Conservation (phyloP, 2,797 vertebrate genomes). For the Centroberyx gerrardi region DNA sequence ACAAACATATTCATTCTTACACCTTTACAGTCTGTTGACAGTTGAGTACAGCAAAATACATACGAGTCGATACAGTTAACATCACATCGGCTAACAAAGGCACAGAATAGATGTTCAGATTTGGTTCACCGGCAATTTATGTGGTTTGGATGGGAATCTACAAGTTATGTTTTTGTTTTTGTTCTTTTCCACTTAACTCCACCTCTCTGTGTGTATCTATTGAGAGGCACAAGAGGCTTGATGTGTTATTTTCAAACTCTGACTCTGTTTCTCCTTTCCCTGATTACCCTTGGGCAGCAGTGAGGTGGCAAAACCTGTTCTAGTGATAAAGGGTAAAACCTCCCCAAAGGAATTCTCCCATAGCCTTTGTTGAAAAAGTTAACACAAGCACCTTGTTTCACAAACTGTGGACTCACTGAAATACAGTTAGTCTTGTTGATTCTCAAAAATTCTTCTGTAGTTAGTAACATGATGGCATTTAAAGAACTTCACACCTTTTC, state of each 20-base stretch:
- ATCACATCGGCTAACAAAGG: no score
- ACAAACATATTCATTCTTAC: no score
- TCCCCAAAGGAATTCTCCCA: conserved; percentile 46
- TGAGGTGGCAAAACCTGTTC: conserved; percentile 51
- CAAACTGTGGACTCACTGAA: not conserved
- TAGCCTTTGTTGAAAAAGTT: conserved; percentile 21
- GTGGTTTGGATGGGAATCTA: no score
- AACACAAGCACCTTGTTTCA: not conserved
- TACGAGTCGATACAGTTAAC: no score
- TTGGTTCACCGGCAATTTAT: no score
- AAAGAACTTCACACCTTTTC: not conserved
- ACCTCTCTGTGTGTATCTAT: not conserved
- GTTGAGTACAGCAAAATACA: no score
- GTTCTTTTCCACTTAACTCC: not conserved
- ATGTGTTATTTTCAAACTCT: conserved; percentile 55
- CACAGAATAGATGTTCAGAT: no score
- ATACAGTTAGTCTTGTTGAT: not conserved
- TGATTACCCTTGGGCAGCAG: conserved; percentile 56
- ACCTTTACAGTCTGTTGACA: no score
- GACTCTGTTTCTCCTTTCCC: conserved; percentile 30
- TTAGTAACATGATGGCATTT: not conserved
- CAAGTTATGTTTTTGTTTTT: no score
- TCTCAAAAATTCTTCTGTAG: not conserved
- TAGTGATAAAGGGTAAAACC: conserved; percentile 64
- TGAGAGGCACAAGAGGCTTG: conserved; percentile 17